phyloP scores from a whole-genome alignment of 2,113 vertebrate genomes.

The Gasterosteus aculeatus region DNA sequence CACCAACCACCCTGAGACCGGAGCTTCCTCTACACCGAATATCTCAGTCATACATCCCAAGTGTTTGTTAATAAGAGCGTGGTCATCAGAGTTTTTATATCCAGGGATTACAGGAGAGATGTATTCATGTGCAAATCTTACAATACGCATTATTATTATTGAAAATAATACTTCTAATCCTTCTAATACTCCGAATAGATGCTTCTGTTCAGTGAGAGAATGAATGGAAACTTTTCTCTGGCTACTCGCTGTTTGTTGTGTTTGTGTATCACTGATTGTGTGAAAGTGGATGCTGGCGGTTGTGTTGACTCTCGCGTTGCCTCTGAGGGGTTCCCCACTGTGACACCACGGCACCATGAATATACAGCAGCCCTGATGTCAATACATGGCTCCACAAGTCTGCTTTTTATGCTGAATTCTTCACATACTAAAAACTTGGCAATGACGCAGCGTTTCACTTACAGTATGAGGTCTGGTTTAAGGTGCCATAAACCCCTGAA shows the following conservation, averaged over 20 bases:
- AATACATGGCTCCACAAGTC: not conserved
- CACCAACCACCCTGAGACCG: slow-evolving; percentile 41
- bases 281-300: not conserved
- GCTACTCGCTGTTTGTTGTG: not conserved
- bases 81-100: not conserved
- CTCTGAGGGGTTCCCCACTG: not conserved
- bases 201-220: not conserved
- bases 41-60: not conserved
- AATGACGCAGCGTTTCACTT: not conserved
- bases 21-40: not conserved
- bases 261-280: not conserved
- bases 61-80: not conserved
- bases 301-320: too few relatives aligned
- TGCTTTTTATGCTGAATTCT: not conserved
- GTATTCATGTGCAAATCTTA: not conserved
- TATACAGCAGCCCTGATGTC: not conserved
- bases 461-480: not conserved
- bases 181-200: not conserved
- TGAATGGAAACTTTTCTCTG: not conserved
- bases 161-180: not conserved
- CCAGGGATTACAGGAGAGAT: not conserved
- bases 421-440: not conserved
- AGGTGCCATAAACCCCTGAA: not conserved
- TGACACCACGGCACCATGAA: not conserved
- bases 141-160: not conserved